These are phyloP conservation scores for Nemotelus pantherinus DNA, from an alignment of 2,888 invertebrate species.

Conservation along the genomic window DNA sequence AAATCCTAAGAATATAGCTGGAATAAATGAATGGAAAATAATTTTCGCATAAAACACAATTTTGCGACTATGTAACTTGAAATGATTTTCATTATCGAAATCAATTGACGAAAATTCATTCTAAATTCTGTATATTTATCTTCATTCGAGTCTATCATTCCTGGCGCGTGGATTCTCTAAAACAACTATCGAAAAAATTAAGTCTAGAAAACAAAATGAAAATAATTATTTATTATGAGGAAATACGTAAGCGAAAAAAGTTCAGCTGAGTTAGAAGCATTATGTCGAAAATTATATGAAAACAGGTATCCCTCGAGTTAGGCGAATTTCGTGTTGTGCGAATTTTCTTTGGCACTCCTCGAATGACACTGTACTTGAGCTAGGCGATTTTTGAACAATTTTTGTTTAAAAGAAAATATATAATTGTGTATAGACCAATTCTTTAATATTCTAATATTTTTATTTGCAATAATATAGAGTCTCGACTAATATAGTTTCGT, in stretches of 20 bases:
- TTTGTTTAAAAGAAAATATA: too few species aligned
- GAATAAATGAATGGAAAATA: neutral
- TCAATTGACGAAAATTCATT: neutral
- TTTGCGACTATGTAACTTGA: neutral
- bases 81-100: neutral
- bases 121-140: slow-evolving; percentile 19
- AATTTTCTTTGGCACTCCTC: too few species aligned
- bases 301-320: too few species aligned
- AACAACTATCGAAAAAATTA: neutral
- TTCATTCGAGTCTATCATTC: slow-evolving; percentile 19
- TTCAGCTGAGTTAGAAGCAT: neutral
- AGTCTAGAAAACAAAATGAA: slow-evolving; percentile 1
- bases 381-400: too few species aligned
- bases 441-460: too few species aligned
- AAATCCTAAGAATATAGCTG: slow-evolving; percentile 24
- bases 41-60: slow-evolving; percentile 27
- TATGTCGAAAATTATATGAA: too few species aligned
- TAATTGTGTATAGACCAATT: too few species aligned
- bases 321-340: neutral
- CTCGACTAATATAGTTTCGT: too few species aligned
- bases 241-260: slow-evolving; percentile 1
- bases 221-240: slow-evolving; percentile 23
- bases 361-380: too few species aligned
- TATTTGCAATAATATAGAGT: too few species aligned
- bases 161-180: slow-evolving; percentile 14